These are phyloP conservation scores for Rhagologus leucostigma DNA, from an alignment of 2,113 vertebrate genomes.

Conservation along the genomic window DNA sequence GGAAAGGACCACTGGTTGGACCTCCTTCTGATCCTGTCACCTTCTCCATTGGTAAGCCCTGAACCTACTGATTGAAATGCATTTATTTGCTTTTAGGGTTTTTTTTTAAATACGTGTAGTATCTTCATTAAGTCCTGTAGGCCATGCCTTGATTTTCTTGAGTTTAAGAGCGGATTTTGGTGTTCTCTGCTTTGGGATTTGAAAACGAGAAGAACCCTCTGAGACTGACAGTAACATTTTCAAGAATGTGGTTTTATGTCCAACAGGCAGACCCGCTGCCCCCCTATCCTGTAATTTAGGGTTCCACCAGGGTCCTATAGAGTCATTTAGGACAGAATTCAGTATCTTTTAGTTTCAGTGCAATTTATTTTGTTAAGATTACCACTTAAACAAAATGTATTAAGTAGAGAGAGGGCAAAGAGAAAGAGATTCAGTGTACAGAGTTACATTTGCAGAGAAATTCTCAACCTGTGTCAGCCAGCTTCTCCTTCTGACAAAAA, in stretches of 20 bases:
- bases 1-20: slow-evolving; percentile 87
- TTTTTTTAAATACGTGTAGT: not conserved
- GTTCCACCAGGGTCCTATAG: not conserved
- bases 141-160: not conserved
- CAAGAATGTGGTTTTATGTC: not conserved
- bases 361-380: not conserved
- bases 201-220: not conserved
- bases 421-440: not conserved
- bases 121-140: not conserved
- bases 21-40: slow-evolving; percentile 91
- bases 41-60: slow-evolving; percentile 86
- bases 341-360: not conserved
- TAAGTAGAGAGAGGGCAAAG: not conserved
- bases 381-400: not conserved
- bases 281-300: not conserved
- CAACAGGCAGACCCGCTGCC: not conserved
- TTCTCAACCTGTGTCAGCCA: not conserved
- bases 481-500: not conserved
- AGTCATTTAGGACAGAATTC: not conserved
- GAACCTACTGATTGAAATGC: not conserved
- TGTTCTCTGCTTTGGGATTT: not conserved
- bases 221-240: not conserved
- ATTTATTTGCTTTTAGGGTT: not conserved
- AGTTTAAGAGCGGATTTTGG: not conserved
- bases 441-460: not conserved